Percentiles rank a stretch among this genome's conserved stretches.
Evolutionary conservation across 2,113 vertebrate genomes (phyloP).

Genomic region (Theropithecus gelada): DNA sequence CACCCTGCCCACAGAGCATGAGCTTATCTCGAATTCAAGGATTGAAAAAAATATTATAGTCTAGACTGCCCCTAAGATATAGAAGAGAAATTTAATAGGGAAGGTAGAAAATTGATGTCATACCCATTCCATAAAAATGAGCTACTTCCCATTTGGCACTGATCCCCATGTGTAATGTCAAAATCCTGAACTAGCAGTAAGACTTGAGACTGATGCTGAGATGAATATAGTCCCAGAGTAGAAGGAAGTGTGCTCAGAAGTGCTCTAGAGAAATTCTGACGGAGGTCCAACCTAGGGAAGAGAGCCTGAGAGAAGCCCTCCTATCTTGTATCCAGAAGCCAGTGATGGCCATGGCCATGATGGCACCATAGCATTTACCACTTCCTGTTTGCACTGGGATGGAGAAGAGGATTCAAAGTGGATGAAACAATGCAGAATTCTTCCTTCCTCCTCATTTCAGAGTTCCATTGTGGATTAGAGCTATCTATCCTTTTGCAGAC

Average conservation of each 20-base stretch:
- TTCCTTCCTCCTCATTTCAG: neutral
- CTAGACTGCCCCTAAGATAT: neutral
- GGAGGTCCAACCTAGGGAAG: neutral
- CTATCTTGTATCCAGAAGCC: conserved; percentile 41
- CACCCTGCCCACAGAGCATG: neutral
- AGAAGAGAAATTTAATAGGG: neutral
- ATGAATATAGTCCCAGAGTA: neutral
- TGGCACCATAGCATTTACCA: neutral
- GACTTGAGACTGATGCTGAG: neutral
- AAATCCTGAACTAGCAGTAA: neutral
- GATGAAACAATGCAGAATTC: neutral
- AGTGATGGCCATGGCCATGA: neutral
- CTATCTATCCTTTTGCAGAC: neutral
- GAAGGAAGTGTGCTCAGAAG: neutral
- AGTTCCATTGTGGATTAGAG: neutral
- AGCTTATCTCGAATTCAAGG: neutral
- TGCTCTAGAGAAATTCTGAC: neutral
- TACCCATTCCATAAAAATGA: conserved; percentile 4
- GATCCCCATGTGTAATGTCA: neutral
- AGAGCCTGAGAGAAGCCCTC: neutral
- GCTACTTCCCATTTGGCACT: neutral
- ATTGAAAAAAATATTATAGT: neutral
- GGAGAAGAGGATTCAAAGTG: neutral
- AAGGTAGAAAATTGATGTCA: conserved; percentile 30
- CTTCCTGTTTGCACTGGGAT: conserved; percentile 5